Percentiles rank a stretch among this genome's conserved stretches.
Evolutionary conservation across 2,113 vertebrate genomes (phyloP).

Genomic region (Lycocorax pyrrhopterus): DNA sequence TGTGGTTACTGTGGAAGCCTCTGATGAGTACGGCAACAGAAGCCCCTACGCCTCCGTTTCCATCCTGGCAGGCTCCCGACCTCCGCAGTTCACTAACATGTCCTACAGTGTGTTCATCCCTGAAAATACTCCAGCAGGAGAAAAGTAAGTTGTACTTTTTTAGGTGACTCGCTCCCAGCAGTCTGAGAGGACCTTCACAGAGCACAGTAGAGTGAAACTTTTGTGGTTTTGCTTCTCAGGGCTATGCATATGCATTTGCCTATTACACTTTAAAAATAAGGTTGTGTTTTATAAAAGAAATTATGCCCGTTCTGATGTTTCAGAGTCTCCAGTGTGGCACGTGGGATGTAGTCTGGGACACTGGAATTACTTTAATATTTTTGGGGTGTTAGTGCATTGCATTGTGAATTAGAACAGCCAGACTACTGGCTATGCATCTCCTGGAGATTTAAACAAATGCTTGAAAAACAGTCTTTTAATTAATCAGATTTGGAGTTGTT

Average conservation of each 20-base stretch:
- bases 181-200: neutral
- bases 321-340: neutral
- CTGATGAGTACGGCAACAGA: slow-evolving; percentile 68
- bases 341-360: neutral
- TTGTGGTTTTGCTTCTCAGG: neutral
- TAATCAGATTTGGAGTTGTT: neutral
- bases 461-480: neutral
- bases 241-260: neutral
- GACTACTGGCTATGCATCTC: neutral
- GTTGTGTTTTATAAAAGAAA: neutral
- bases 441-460: neutral
- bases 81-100: slow-evolving; percentile 85
- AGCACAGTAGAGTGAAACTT: neutral
- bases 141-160: slow-evolving; percentile 74
- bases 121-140: slow-evolving; percentile 76
- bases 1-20: slow-evolving; percentile 77
- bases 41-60: slow-evolving; percentile 73
- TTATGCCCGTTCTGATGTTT: neutral
- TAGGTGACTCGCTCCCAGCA: neutral
- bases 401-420: neutral
- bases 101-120: slow-evolving; percentile 80
- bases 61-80: slow-evolving; percentile 78
- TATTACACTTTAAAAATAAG: neutral
- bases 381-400: neutral
- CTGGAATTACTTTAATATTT: neutral